These are phyloP conservation scores for Hydrozoanthus gracilis DNA, from an alignment of 92 coral and sea anemone species.

Conservation along the genomic window DNA sequence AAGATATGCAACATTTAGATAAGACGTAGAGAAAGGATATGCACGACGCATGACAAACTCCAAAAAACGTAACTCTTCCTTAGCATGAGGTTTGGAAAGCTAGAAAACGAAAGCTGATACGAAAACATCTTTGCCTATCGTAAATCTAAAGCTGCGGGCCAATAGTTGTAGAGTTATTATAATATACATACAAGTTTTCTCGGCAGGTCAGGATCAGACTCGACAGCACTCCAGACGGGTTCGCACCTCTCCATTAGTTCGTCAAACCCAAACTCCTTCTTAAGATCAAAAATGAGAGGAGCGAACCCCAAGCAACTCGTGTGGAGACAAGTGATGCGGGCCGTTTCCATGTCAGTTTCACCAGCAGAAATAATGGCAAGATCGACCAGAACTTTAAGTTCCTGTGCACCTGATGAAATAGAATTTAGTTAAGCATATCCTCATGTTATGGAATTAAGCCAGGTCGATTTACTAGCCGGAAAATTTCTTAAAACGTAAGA, in stretches of 20 bases:
- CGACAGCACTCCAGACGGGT: slow-evolving; percentile 78
- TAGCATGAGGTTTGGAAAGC: too few species aligned
- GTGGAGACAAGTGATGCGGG: slow-evolving; percentile 76
- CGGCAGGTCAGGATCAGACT: slow-evolving; percentile 66
- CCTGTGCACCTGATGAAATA: slow-evolving; percentile 64
- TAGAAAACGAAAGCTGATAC: too few species aligned
- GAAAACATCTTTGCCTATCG: background rate
- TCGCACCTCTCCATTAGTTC: slow-evolving; percentile 69
- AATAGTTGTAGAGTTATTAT: too few species aligned
- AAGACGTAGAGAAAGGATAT: too few species aligned
- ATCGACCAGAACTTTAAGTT: slow-evolving; percentile 86
- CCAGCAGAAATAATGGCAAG: slow-evolving; percentile 91
- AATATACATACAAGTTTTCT: slow-evolving; percentile 64
- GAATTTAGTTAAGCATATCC: background rate
- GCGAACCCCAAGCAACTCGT: slow-evolving; percentile 82
- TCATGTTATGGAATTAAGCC: too few species aligned
- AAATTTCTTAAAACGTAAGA: too few species aligned
- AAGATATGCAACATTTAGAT: too few species aligned
- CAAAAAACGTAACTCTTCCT: too few species aligned
- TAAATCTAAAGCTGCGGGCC: background rate
- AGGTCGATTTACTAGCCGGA: too few species aligned
- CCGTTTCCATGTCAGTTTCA: slow-evolving; percentile 78
- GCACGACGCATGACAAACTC: too few species aligned
- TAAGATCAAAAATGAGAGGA: slow-evolving; percentile 80
- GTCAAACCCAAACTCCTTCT: slow-evolving; percentile 62